These are phyloP conservation scores for Calameuta filiformis DNA, from an alignment of 2,888 invertebrate genomes.

Conservation along the genomic window DNA sequence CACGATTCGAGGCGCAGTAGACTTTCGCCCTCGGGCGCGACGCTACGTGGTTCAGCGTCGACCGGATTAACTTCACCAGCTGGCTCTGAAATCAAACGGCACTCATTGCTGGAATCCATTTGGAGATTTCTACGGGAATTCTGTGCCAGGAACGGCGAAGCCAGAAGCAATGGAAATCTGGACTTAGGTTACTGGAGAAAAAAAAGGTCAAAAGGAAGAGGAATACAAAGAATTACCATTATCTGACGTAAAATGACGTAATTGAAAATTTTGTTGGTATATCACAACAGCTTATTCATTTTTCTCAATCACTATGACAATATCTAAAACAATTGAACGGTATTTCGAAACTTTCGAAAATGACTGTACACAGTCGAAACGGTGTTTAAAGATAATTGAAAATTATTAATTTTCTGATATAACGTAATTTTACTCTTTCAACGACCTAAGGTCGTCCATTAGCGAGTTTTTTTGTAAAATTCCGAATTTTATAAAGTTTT, in stretches of 20 bases:
- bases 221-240: not conserved
- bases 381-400: not conserved
- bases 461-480: too few relatives aligned
- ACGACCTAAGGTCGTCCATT: too few relatives aligned
- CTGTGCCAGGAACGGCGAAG: not conserved
- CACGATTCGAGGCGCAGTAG: constrained; percentile 28
- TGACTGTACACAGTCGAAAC: too few relatives aligned
- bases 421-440: not conserved
- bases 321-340: not conserved
- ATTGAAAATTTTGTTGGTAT: not conserved
- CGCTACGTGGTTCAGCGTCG: constrained; percentile 22
- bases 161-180: not conserved
- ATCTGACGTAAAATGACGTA: not conserved
- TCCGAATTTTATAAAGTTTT: too few relatives aligned
- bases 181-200: not conserved
- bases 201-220: not conserved
- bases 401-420: not conserved
- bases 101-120: not conserved
- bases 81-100: constrained; percentile 11
- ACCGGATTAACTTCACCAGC: constrained; percentile 26
- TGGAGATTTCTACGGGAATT: not conserved
- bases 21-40: constrained; percentile 23
- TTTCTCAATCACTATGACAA: not conserved
- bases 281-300: not conserved
- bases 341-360: not conserved